Conservation (phyloP, 2,797 vertebrate genomes). For the Fringilla coelebs region DNA sequence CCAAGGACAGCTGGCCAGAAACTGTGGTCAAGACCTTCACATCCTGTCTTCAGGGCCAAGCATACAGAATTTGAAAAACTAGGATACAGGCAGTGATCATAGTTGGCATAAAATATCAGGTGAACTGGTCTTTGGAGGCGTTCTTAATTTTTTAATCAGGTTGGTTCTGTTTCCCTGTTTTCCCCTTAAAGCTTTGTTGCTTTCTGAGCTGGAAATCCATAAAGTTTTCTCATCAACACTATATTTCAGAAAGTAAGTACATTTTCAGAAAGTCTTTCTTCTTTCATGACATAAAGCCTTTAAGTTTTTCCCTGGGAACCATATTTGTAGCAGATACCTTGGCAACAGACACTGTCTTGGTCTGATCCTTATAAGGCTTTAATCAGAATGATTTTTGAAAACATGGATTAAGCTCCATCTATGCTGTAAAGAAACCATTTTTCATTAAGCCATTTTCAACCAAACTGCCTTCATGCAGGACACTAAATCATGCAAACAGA, state of each 20-base stretch:
- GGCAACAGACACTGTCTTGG: constrained; percentile 28
- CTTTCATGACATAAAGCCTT: not conserved
- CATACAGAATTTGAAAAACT: not conserved
- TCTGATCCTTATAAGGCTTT: constrained; percentile 47
- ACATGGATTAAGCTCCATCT: constrained; percentile 44
- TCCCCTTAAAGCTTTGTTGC: not conserved
- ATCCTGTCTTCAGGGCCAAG: not conserved
- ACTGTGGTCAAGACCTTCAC: not conserved
- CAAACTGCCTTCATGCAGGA: constrained; percentile 4
- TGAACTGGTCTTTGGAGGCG: not conserved
- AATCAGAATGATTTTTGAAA: constrained; percentile 55
- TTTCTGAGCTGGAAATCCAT: not conserved
- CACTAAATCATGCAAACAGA: constrained; percentile 44
- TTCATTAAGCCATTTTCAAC: constrained; percentile 55
- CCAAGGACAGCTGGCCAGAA: not conserved
- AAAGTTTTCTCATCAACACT: not conserved
- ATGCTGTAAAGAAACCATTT: constrained; percentile 53
- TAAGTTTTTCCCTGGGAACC: not conserved
- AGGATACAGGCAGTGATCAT: not conserved
- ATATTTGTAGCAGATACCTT: constrained; percentile 25
- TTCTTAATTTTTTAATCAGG: not conserved
- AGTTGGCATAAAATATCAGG: not conserved
- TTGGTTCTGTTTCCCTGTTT: not conserved
- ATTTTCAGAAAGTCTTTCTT: not conserved
- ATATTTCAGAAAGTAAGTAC: not conserved